Evolutionary conservation across 2,797 vertebrate genomes (phyloP), one percentile per base, ranked within the genome.

Genomic region (Dendrocincla fuliginosa): DNA sequence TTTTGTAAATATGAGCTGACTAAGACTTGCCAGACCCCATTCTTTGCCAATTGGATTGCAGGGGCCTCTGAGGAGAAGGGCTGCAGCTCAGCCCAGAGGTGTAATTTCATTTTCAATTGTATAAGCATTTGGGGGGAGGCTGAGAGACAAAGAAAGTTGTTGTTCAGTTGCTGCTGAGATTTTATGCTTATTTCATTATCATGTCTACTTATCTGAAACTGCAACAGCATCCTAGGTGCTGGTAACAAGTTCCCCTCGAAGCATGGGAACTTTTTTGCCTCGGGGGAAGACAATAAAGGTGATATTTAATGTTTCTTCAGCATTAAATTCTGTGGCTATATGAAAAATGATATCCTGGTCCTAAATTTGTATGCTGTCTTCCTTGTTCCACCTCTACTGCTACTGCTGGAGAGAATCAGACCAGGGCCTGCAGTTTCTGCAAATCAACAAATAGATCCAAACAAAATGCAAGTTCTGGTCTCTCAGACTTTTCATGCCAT

Each of bases 71-170:
- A 95, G 95, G 91, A 95, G 73, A 83, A 41, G 0, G 55, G 76
- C 73, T 93, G 57, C 90, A 88, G 84, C 77, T 92, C 74, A 94
- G 90, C 92, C 87, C 92, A 84, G 87, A 91, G 76, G 67, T 90
- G 53, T 80, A 90, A 87, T 95, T 93, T 81, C 69, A 86, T 96
- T 94, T 95, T 91, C 83, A 91, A 50, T 88, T 88, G 61, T 78
- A 71, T 57, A 90, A 88, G 80, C 25, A 10, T 81, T 78, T 57
- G 16, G 27, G 68, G 49, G 69, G 32, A 90, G 73, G 61, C 2
- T 68, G 61, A 84, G 69, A 68, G 76, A 74, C 2, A 11, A 79
- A 88, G 57, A 30, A 78, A 64, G 61, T 28, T 80, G 41, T 64
- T 93, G 61, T 73, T 93, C 63, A 15, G 50, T 41, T 13, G 1